Conservation (phyloP, 2,113 vertebrate species). For the Pardalotus punctatus region DNA sequence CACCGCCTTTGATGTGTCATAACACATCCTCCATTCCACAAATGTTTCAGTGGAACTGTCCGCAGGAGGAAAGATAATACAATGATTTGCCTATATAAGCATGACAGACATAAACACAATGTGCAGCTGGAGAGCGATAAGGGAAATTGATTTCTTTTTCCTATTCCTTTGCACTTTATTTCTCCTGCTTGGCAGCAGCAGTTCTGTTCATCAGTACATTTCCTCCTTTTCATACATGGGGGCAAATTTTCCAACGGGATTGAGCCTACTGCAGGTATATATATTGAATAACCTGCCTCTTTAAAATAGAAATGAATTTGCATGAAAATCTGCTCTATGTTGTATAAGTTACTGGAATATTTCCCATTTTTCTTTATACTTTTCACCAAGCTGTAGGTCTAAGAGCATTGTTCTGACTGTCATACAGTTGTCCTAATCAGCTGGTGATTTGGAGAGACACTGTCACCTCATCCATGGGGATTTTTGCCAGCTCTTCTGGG, state of each 20-base stretch:
- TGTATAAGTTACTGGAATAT: not conserved
- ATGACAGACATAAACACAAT: slow-evolving; percentile 35
- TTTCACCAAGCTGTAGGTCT: not conserved
- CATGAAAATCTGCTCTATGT: not conserved
- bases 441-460: not conserved
- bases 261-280: not conserved
- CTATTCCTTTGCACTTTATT: slow-evolving; percentile 3
- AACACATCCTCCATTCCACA: slow-evolving; percentile 8
- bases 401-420: not conserved
- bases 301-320: not conserved
- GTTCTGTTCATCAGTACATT: not conserved
- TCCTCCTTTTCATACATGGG: not conserved
- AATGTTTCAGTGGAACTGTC: slow-evolving; percentile 15
- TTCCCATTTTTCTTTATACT: not conserved
- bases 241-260: not conserved
- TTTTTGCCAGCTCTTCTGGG: not conserved
- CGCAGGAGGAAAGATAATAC: slow-evolving; percentile 21
- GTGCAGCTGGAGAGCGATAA: slow-evolving; percentile 28
- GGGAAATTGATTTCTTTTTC: slow-evolving; percentile 39
- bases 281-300: not conserved
- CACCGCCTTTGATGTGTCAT: not conserved
- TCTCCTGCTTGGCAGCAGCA: not conserved
- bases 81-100: slow-evolving; percentile 50
- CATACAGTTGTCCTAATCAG: not conserved
- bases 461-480: not conserved